Percentiles rank a stretch among this genome's conserved stretches.
Evolutionary conservation across 2,113 vertebrate species (phyloP).

Genomic region (Lipophrys pholis): DNA sequence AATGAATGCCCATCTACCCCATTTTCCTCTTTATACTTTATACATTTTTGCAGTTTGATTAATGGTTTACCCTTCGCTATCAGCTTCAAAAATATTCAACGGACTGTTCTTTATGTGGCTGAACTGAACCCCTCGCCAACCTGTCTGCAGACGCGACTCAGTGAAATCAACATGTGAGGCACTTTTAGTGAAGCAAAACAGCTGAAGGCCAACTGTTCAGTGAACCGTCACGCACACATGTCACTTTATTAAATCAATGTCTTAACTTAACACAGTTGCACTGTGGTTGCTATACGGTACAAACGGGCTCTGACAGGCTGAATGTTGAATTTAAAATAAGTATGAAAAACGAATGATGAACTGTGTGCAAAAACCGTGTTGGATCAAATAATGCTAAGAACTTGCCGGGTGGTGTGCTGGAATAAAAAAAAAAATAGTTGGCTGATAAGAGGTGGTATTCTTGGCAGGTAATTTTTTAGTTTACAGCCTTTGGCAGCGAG

Average conservation of each 20-base stretch:
- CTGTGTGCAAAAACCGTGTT: constrained; percentile 11
- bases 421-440: constrained; percentile 28
- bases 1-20: no score
- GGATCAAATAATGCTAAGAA: constrained; percentile 12
- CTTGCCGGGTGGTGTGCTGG: constrained; percentile 19
- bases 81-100: constrained; percentile 43
- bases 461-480: constrained; percentile 64
- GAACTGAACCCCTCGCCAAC: constrained; percentile 22
- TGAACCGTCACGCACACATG: constrained; percentile 15
- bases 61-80: constrained; percentile 38
- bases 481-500: constrained; percentile 50
- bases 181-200: constrained; percentile 45
- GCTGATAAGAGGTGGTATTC: constrained; percentile 56
- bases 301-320: constrained; percentile 12
- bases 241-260: constrained; percentile 37
- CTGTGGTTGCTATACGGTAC: background rate
- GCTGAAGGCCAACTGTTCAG: constrained; percentile 39
- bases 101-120: constrained; percentile 21
- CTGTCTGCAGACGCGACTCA: constrained; percentile 6
- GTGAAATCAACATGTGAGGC: constrained; percentile 34
- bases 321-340: constrained; percentile 14
- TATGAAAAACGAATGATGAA: constrained; percentile 14
- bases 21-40: no score
- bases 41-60: no score
- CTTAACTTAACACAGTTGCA: background rate